Evolutionary conservation across 35 echinoderm and acorn worm species (phyloP).

Genomic region (Ophioderma brevispina): DNA sequence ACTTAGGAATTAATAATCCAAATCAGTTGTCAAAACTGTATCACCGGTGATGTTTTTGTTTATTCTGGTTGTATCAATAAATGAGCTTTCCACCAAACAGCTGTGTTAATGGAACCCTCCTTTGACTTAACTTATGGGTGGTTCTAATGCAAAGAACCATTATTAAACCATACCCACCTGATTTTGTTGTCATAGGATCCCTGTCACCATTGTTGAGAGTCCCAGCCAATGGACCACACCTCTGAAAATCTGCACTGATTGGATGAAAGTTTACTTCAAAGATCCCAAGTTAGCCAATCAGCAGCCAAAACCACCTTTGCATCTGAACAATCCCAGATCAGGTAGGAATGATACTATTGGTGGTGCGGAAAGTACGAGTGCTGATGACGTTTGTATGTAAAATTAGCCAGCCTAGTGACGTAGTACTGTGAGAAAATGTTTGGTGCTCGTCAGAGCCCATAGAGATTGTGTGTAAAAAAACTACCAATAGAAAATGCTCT

Average conservation of each 20-base stretch:
- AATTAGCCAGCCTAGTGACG: too few relatives aligned
- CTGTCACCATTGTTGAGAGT: slow-evolving; percentile 51
- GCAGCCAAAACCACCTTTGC: slow-evolving; percentile 66
- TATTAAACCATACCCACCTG: background rate
- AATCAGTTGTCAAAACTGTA: too few relatives aligned
- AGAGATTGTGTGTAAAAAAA: too few relatives aligned
- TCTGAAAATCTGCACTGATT: slow-evolving; percentile 61
- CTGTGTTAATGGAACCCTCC: too few relatives aligned
- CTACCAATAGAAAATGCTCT: too few relatives aligned
- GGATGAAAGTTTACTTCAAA: slow-evolving; percentile 82
- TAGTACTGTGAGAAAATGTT: too few relatives aligned
- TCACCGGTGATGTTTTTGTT: too few relatives aligned
- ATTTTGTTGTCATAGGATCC: background rate
- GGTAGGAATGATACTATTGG: slow-evolving; percentile 66
- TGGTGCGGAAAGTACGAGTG: too few relatives aligned
- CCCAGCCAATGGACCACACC: slow-evolving; percentile 49
- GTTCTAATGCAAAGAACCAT: background rate
- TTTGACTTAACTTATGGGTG: background rate
- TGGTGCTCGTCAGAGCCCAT: too few relatives aligned
- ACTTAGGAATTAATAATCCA: too few relatives aligned
- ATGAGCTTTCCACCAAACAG: too few relatives aligned
- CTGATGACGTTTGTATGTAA: too few relatives aligned
- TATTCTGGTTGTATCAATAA: background rate
- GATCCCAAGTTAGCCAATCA: slow-evolving; percentile 53
- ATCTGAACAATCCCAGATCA: slow-evolving; percentile 58